Base-by-base conservation (phyloP, 2,113 vertebrate species). In the Paramisgurnus dabryanus region DNA sequence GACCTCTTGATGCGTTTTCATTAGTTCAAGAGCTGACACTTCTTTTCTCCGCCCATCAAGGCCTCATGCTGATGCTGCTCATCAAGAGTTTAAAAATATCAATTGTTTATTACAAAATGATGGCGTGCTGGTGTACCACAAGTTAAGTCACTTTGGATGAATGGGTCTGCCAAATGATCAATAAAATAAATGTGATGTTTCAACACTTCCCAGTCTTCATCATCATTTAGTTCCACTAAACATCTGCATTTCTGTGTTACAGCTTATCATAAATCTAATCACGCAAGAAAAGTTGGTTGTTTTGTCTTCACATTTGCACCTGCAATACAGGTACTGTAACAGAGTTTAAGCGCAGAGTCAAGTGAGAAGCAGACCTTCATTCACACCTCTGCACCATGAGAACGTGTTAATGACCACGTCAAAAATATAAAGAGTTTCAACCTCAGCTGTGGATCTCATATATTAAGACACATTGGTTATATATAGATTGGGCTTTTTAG, bases 401-500 rank as follows among this genome's bases (percentile, higher is more conserved):
- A 79, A 64, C 43, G 27, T 64, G 77, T 76, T 80, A 79, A 83
- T 83, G 55, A 76, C 65, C 39, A 40, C 53, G 49, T 75, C 81
- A 79, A 55, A 76, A 76, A 79, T 57, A 79, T 79, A n/a, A 75
- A 74, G 39, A 75, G 45, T 45, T 15, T 27, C n/a, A 43, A 18
- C 9, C 9, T 13, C n/a, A 55, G 7, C 34, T 10, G 50, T 18
- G 41, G 47, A 5, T 9, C 27, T 67, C 50, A 67, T 73, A 67
- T 67, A 79, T 70, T 17, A 60, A 15, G 18, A 11, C 22, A 17
- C 63, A 60, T 15, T 8, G 22, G 53, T 18, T 10, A 12, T 53
- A 8, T 58, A 63, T 67, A 67, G 39, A 67, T 60, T n/a, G 1
- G 27, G 27, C 27, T 34, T 34, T 34, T 34, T 34, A 34, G 27